These are phyloP conservation scores for Cavia porcellus DNA, from an alignment of 2,113 vertebrate genomes.

Conservation along the genomic window DNA sequence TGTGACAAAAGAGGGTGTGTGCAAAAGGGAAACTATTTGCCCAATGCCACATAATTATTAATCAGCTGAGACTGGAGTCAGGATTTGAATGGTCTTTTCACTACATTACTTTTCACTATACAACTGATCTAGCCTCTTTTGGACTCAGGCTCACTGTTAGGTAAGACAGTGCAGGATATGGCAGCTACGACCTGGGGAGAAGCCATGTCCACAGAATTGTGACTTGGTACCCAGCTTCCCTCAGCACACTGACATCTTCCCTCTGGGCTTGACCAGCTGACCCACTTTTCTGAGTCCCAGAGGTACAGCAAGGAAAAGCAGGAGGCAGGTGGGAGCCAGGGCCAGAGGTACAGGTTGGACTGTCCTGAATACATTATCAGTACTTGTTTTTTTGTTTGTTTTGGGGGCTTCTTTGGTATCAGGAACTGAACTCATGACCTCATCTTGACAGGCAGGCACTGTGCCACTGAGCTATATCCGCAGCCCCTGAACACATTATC, in stretches of 20 bases:
- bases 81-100: neutral
- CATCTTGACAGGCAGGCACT: no score
- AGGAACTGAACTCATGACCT: no score
- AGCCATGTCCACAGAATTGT: neutral
- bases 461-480: no score
- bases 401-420: no score
- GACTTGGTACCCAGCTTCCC: conserved; percentile 65
- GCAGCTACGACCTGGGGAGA: conserved; percentile 7
- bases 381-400: no score
- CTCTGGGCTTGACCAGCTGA: conserved; percentile 51
- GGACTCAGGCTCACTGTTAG: neutral
- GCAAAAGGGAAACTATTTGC: neutral
- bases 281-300: conserved; percentile 44
- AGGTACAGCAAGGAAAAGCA: neutral
- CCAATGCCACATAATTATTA: neutral
- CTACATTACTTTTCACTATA: neutral
- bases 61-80: conserved; percentile 15
- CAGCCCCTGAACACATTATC: neutral
- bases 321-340: neutral
- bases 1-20: conserved; percentile 1
- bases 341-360: neutral
- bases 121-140: neutral
- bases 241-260: conserved; percentile 55
- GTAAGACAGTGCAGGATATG: conserved; percentile 15
- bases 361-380: conserved; percentile 34